Evolutionary conservation across 64 coral and sea anemone species (phyloP).

Genomic region (Platygyra sinensis): DNA sequence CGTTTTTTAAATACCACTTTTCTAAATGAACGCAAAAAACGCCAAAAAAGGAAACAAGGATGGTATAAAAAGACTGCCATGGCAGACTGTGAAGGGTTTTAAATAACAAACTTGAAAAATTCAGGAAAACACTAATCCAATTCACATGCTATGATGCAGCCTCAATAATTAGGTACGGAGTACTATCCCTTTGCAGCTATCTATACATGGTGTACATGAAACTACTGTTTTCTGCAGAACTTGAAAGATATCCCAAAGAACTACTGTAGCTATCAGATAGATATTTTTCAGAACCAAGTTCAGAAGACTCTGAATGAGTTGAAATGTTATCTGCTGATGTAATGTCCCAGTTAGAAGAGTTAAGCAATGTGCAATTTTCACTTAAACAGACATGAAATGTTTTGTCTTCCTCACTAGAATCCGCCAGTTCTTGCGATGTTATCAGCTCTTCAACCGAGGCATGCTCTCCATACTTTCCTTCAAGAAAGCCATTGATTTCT

Average conservation of each 20-base stretch:
- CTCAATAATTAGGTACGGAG: too few species aligned
- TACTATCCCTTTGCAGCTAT: not conserved
- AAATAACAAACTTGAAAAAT: not conserved
- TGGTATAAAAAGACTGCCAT: too few species aligned
- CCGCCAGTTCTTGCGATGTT: slow-evolving; percentile 21
- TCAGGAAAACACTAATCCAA: not conserved
- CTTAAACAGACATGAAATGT: not conserved
- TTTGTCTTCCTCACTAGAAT: slow-evolving; percentile 47
- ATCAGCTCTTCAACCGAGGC: slow-evolving; percentile 82
- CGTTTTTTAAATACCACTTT: too few species aligned
- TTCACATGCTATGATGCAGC: too few species aligned
- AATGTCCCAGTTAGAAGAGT: slow-evolving; percentile 42
- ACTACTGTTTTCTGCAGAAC: slow-evolving; percentile 29
- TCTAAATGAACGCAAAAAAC: too few species aligned
- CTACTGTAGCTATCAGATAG: slow-evolving; percentile 23
- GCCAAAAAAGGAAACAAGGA: too few species aligned
- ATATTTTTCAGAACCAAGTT: slow-evolving; percentile 15
- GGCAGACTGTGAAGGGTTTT: too few species aligned
- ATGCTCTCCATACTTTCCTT: slow-evolving; percentile 86
- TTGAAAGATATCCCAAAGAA: not conserved
- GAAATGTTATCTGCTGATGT: not conserved
- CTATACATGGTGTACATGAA: slow-evolving; percentile 41
- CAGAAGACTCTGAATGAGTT: not conserved
- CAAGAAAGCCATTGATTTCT: slow-evolving; percentile 90
- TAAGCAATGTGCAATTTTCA: slow-evolving; percentile 27